Evolutionary conservation across 2,797 vertebrate species (phyloP).

Genomic region (Coregonus sp.): DNA sequence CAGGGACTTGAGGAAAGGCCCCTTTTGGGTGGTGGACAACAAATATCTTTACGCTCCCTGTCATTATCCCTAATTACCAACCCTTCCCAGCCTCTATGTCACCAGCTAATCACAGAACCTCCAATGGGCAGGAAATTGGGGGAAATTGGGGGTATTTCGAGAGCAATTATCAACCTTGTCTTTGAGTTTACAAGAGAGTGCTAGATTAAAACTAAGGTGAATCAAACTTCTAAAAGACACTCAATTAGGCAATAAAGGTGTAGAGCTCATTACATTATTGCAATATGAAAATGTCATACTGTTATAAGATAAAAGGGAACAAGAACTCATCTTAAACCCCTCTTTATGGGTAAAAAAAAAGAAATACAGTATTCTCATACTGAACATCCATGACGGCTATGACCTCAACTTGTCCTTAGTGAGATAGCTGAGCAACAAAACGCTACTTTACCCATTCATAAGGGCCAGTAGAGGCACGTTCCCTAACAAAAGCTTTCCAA

Average conservation of each 20-base stretch:
- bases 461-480: constrained; percentile 24
- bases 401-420: background rate
- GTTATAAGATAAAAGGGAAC: too few relatives aligned
- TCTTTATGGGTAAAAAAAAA: background rate
- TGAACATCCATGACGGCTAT: background rate
- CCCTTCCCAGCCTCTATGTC: constrained; percentile 31
- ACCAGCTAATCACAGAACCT: constrained; percentile 40
- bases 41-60: constrained; percentile 37
- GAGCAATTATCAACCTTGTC: too few relatives aligned
- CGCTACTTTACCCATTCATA: constrained; percentile 31
- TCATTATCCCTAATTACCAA: constrained; percentile 50
- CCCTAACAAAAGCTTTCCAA: constrained; percentile 18
- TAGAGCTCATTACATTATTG: background rate
- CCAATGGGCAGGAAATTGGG: constrained; percentile 4
- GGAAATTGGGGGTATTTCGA: constrained; percentile 7
- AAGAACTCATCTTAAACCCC: too few relatives aligned
- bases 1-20: constrained; percentile 17
- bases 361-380: background rate
- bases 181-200: background rate
- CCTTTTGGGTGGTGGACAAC: constrained; percentile 30
- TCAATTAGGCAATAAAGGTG: background rate
- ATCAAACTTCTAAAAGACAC: background rate
- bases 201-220: background rate
- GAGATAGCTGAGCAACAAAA: constrained; percentile 13
- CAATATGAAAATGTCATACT: background rate